Base-by-base conservation (phyloP, 2,888 invertebrate genomes). In the Schrankia costaestrigalis region DNA sequence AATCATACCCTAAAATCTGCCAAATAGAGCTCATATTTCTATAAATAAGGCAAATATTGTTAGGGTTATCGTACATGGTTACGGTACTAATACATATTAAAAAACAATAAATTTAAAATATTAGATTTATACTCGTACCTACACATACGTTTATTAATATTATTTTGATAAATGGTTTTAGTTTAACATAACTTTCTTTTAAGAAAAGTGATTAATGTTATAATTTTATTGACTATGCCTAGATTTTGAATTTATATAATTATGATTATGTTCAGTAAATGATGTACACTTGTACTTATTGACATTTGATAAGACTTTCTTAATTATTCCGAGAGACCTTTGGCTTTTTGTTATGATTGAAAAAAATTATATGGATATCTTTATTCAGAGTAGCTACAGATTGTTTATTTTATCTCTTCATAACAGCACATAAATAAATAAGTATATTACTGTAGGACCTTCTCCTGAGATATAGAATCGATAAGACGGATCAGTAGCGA, bases 11-110 rank as follows among this genome's bases (percentile, higher is more conserved):
- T 54, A 57, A n/a, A 0, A 12, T 6, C 3, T 6, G n/a, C 9
- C 5, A 8, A 2, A 2, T 50, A 62, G 35, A 38, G 56, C 32
- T 29, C 3, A 6, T 30, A 50, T 62, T 63, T 9, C 12, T 7
- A 1, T 41, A 29, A 0, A 3, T 1, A 1, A 1, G 1, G 3
- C 10, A 9, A 14, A 10, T 30, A 31, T 37, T n/a, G 11, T 41
- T 45, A 51, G 31, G 51, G 39, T 37, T 31, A 21, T 26, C 23
- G 36, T 31, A 51, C 37, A 58, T 41, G 15, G 39, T 42, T 50
- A 30, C 58, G 58, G 45, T 45, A 53, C 23, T 38, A n/a, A 29
- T 46, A 39, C 38, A 35, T 31, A 44, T 48, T 41, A 41, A 39
- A 36, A 41, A 41, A 35, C 44, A 43, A 25, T 47, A 39, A 40